Evolutionary conservation across 2,888 invertebrate species (phyloP).

Genomic region (Ophion ventricosus): DNA sequence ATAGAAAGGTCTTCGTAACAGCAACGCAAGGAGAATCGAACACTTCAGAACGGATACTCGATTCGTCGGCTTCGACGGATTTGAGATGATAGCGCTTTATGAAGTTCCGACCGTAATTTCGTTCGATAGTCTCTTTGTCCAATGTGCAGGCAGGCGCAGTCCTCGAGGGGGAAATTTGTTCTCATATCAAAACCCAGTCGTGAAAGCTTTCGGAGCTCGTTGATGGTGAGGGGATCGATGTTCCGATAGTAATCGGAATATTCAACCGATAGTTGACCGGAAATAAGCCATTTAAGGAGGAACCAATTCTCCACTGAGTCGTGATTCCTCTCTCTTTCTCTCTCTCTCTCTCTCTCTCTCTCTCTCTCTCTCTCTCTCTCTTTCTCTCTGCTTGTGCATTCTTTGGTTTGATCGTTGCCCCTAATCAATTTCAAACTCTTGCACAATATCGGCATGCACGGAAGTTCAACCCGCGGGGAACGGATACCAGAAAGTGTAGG

Average conservation of each 20-base stretch:
- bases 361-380: neutral
- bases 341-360: neutral
- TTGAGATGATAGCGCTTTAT: too few relatives aligned
- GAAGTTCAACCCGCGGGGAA: neutral
- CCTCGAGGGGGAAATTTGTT: too few relatives aligned
- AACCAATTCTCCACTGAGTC: constrained; percentile 21
- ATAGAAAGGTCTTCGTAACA: too few relatives aligned
- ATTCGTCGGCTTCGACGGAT: too few relatives aligned
- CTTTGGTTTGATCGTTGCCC: neutral
- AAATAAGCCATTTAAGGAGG: constrained; percentile 30
- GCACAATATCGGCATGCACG: constrained; percentile 8
- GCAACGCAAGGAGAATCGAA: too few relatives aligned
- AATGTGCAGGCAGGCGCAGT: too few relatives aligned
- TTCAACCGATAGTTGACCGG: neutral
- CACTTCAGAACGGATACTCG: too few relatives aligned
- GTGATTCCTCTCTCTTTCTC: neutral
- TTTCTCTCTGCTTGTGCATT: neutral
- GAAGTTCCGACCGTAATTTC: too few relatives aligned
- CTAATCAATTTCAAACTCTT: neutral
- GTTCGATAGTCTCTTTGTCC: too few relatives aligned
- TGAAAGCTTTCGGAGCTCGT: neutral
- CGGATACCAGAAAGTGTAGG: neutral
- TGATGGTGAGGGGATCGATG: neutral
- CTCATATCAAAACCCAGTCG: too few relatives aligned
- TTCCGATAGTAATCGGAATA: neutral